Percentiles rank a stretch among this genome's conserved stretches.
These are phyloP conservation scores for Leucozona laternaria DNA, from an alignment of 2,888 invertebrate species.

Conservation along the genomic window DNA sequence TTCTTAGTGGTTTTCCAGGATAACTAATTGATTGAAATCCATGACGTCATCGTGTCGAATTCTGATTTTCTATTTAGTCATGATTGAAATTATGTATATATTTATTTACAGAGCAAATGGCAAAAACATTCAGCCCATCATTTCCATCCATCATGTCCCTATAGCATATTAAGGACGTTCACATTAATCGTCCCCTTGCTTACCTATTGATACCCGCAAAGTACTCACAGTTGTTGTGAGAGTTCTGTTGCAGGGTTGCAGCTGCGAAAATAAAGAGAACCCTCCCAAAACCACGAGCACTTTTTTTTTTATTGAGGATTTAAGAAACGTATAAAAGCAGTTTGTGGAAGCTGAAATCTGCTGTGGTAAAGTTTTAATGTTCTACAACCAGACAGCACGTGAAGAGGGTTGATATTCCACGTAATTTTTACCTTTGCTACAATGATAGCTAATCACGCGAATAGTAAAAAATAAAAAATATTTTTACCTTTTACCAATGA, in stretches of 20 bases:
- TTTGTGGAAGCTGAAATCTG: slow-evolving; percentile 72
- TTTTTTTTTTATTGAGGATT: slow-evolving; percentile 56
- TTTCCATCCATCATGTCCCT: slow-evolving; percentile 71
- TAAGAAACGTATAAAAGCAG: slow-evolving; percentile 43
- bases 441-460: slow-evolving; percentile 70
- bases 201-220: slow-evolving; percentile 71
- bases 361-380: slow-evolving; percentile 58
- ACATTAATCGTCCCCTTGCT: slow-evolving; percentile 69
- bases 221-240: slow-evolving; percentile 66
- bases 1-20: slow-evolving; percentile 71
- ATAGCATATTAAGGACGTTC: slow-evolving; percentile 66
- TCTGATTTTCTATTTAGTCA: slow-evolving; percentile 78
- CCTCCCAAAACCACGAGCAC: slow-evolving; percentile 63
- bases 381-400: slow-evolving; percentile 48
- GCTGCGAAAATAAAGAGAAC: slow-evolving; percentile 73
- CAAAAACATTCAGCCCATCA: slow-evolving; percentile 72
- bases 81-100: slow-evolving; percentile 74
- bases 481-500: slow-evolving; percentile 14
- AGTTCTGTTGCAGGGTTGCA: slow-evolving; percentile 69
- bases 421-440: slow-evolving; percentile 54
- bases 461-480: slow-evolving; percentile 49
- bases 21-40: slow-evolving; percentile 81
- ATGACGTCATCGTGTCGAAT: slow-evolving; percentile 84
- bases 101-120: slow-evolving; percentile 67
- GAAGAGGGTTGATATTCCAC: slow-evolving; percentile 62